These are phyloP conservation scores for Drosophila pseudotakahashii DNA, from an alignment of 2,888 invertebrate genomes.

Conservation along the genomic window DNA sequence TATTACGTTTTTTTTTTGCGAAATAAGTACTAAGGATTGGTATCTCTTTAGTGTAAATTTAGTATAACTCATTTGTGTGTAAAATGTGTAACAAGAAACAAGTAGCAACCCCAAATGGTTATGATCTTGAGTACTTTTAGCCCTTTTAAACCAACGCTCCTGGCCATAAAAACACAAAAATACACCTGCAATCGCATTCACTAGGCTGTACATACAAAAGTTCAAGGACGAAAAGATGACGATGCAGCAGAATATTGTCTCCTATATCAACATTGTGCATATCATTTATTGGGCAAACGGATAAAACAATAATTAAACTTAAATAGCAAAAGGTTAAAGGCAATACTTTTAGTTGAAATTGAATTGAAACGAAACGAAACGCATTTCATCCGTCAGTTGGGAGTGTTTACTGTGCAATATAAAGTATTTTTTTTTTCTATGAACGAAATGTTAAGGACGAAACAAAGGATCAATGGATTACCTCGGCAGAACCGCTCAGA, in stretches of 20 bases:
- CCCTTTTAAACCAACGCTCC: neutral
- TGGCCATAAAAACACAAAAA: neutral
- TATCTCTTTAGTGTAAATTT: constrained; percentile 8
- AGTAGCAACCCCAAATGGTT: neutral
- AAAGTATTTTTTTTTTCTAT: constrained; percentile 17
- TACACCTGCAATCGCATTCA: neutral
- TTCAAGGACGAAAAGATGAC: neutral
- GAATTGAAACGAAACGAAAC: constrained; percentile 43
- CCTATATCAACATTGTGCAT: constrained; percentile 74
- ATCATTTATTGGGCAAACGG: constrained; percentile 64
- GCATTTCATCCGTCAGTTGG: constrained; percentile 22
- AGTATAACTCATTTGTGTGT: constrained; percentile 1
- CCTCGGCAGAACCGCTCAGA: constrained; percentile 29
- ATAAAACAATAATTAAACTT: constrained; percentile 71
- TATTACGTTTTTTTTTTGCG: neutral
- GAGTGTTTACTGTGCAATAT: constrained; percentile 61
- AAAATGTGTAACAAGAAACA: neutral
- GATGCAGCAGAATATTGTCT: constrained; percentile 23
- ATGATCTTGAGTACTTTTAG: neutral
- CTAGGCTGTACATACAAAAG: constrained; percentile 20
- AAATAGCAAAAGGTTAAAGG: constrained; percentile 65
- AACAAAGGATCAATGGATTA: constrained; percentile 19
- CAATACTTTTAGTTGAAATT: constrained; percentile 77
- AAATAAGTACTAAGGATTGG: neutral
- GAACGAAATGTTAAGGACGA: constrained; percentile 21